A percentile compares a stretch with the other conserved stretches of the same genome.
Evolutionary conservation across 2,113 vertebrate genomes (phyloP).

Genomic region (Micromys minutus): DNA sequence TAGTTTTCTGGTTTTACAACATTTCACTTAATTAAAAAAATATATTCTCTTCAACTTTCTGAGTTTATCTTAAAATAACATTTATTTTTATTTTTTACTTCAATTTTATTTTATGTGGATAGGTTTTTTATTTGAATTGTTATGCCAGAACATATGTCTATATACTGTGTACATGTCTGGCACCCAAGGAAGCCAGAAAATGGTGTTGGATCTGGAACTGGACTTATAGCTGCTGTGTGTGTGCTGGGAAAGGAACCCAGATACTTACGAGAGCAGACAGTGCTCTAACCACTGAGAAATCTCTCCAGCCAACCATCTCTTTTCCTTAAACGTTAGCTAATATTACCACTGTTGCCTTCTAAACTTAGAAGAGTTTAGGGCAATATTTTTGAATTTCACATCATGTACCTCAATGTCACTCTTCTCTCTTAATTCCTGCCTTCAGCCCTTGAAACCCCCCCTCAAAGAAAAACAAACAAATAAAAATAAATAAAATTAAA

Average conservation of each 20-base stretch:
- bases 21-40: background rate
- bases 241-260: background rate
- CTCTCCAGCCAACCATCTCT: background rate
- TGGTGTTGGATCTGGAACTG: background rate
- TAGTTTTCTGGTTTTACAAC: background rate
- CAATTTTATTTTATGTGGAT: background rate
- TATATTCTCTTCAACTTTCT: background rate
- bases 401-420: too few species aligned
- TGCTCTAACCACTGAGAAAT: background rate
- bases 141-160: background rate
- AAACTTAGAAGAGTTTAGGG: background rate
- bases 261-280: background rate
- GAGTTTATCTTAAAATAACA: conserved; percentile 13
- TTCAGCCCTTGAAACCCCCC: too few species aligned
- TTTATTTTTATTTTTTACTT: background rate
- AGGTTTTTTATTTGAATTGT: too few species aligned
- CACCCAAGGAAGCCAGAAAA: background rate
- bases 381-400: too few species aligned
- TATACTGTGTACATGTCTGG: background rate
- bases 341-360: background rate
- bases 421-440: too few species aligned
- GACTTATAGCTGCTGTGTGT: too few species aligned
- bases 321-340: background rate
- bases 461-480: too few species aligned
- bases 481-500: too few species aligned